Evolutionary conservation across 2,797 vertebrate species (phyloP), one percentile per base, ranked within the genome.

Genomic region (Ctenopoma kingsleyae): DNA sequence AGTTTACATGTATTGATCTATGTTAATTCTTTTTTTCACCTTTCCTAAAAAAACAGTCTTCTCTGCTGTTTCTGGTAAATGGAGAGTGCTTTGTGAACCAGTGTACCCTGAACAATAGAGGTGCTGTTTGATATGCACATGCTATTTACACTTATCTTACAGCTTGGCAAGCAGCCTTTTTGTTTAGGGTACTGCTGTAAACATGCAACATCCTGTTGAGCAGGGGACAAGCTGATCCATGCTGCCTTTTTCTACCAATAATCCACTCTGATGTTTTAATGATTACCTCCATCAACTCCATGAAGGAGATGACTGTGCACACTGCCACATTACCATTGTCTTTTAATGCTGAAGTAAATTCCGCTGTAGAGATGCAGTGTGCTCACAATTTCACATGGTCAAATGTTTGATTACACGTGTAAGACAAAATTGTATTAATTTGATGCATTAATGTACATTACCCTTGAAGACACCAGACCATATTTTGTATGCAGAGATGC

Each of bases 401-500:
- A 32, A 17, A 6, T 52, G 17, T 50, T 54, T 59, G 23, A 7
- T 49, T 7, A 58, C 30, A 48, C 16, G 8, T 8, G 16, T 70
- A 17, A 48, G 36, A 54, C 46, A 60, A 5, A 53, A 71, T 68
- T 74, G 36, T 41, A 75, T 77, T 72, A 22, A 68, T 2, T 19
- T 35, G 23, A 46, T 48, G 23, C 41, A 50, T 47, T 53, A 15
- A 15, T n/a, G 19, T 55, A 27, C 22, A 43, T 57, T 63, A 75
- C 49, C 88, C 88, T 91, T 91, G 85, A 87, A 84, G 61, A 57
- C 46, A 54, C 40, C 19, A 57, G 46, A 72, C 30, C 53, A 44
- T 55, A 63, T 62, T 88, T 71, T 80, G 71, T 58, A 85, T 88
- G 85, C 83, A 61, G 32, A 61, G 69, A 67, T 43, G 62, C 78